Base-by-base conservation (phyloP, 2,797 vertebrate species). In the Acrossocheilus fasciatus region DNA sequence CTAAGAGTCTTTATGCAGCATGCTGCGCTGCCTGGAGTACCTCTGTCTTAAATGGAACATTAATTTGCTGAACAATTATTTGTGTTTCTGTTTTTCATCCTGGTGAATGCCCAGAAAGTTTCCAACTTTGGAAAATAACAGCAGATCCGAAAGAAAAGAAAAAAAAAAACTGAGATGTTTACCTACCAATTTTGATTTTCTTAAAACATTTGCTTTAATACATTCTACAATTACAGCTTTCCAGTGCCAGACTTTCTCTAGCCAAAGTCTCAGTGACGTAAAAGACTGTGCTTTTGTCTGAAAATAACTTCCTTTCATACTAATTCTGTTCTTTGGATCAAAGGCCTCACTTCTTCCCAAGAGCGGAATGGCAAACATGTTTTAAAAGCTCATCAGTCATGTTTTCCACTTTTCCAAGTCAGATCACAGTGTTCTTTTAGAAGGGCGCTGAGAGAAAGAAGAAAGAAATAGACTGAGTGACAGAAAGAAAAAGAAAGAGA, bases 351-450 rank as follows among this genome's bases (percentile, higher is more conserved):
- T 89, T 93, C 92, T 92, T 90, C 86, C 74, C 75, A 91, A 93
- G 91, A 88, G 84, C 20, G 30, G n/a, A 87, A 86, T 79, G 77
- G 83, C 87, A 89, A 82, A 76, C 86, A 88, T 90, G 81, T 91
- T 91, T 92, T 88, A 91, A 92, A 92, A 70, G 89, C 91, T 91
- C 91, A 93, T 93, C 90, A 86, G 90, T 93, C 91, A 92, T 91
- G 93, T 93, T 89, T 92, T 91, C 94, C 57, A 59, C 11, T 18
- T 34, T 43, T 54, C 50, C 36, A 57, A 81, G 81, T 52, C 50
- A 83, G 43, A 47, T 43, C 14, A 62, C 18, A 62, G 70, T 30
- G 54, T 39, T 92, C 92, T 92, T 91, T 90, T 90, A 91, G 79
- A 86, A 86, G 86, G 23, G 20, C 0, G 10, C 30, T 69, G 50